Evolutionary conservation across 2,888 invertebrate species (phyloP), one percentile per base, ranked within the genome.

Genomic region (Hirtodrosophila duncani): DNA sequence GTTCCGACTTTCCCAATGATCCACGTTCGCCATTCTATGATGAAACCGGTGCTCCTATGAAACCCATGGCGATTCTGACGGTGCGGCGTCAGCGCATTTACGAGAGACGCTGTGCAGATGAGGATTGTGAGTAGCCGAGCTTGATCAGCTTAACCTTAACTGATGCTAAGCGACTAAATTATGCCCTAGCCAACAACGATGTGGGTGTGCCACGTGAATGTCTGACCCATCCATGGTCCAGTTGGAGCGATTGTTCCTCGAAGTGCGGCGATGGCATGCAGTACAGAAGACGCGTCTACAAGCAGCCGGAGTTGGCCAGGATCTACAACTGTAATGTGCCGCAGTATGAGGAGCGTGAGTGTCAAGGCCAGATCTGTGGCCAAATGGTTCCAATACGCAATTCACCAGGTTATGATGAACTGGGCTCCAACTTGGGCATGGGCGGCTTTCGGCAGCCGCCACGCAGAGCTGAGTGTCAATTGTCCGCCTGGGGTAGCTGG

Each of bases 1-100:
- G 94, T 0, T 92, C 95, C 0, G 92, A 92, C 61, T 93, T 91
- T 88, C 97, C 97, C 0, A 93, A 93, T 70, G 94, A 97, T 86
- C 91, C 92, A 0, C 89, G 92, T 33, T 97, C 98, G 0, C 99
- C 99, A 0, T 99, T 99, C 88, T 97, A 92, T 86, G 95, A 96
- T 81, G 88, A 91, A 0, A 87, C 88, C 0, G 94, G 91, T 0
- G 84, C 83, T 2, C 92, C 92, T 8, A 95, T 99, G 91, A 91
- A 95, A 57, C 97, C 98, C 0, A 89, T 98, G 67, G 99, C 98
- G 0, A 88, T 92, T n/a, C 88, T 99, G 1, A 91, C 92, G 26
- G 88, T 99, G 30, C 91, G 91, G 2, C 88, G 97, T 8, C 91
- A 95, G 74, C 89, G 96, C 42, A 89, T 96, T 1, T 94, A 95